A percentile compares a stretch with the other conserved stretches of the same genome.
phyloP scores from a whole-genome alignment of 2,113 vertebrate species.

The Hystrix cristata region DNA sequence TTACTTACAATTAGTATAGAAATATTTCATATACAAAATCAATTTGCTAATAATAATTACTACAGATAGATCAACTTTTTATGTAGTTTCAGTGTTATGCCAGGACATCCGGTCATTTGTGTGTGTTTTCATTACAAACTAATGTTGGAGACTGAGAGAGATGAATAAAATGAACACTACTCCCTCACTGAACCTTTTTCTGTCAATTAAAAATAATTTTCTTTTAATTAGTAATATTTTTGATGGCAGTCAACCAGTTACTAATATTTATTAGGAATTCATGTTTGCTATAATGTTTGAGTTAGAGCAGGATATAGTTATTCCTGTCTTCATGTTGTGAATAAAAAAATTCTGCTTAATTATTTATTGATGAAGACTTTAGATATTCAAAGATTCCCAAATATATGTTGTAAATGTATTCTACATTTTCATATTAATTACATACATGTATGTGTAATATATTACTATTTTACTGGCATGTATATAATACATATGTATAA shows the following conservation, averaged over 20 bases:
- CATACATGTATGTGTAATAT: neutral
- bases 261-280: neutral
- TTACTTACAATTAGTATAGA: neutral
- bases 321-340: neutral
- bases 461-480: neutral
- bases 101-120: neutral
- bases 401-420: neutral
- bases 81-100: neutral
- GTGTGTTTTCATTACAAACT: neutral
- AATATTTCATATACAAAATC: neutral
- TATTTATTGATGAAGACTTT: slow-evolving; percentile 7
- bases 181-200: neutral
- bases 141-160: neutral
- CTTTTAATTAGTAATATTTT: neutral
- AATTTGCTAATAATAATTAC: neutral
- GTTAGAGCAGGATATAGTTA: neutral
- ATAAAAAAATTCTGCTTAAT: slow-evolving; percentile 26
- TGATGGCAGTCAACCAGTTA: neutral
- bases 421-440: neutral
- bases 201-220: slow-evolving; percentile 21
- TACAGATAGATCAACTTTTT: slow-evolving; percentile 45
- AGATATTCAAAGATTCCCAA: slow-evolving; percentile 22
- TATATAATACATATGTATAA: neutral
- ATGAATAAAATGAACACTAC: neutral
- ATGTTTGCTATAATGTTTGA: slow-evolving; percentile 10